Evolutionary conservation across 1,140 invertebrate species (phyloP).

Genomic region (Helicorthomorpha holstii): DNA sequence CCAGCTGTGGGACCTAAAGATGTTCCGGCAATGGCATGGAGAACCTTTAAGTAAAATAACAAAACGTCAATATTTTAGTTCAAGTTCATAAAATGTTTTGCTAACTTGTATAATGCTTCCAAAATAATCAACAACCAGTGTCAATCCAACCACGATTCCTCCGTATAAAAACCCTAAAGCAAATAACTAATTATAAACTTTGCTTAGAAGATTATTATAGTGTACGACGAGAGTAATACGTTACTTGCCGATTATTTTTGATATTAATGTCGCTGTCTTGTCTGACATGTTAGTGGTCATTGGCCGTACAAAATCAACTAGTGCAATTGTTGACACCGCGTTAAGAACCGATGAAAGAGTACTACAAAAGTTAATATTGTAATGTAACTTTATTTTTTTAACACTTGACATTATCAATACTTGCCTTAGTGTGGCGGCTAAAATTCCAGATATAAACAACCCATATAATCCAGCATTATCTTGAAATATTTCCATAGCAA

Average conservation of each 20-base stretch:
- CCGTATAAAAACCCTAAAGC: background rate
- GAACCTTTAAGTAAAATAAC: background rate
- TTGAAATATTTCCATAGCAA: background rate
- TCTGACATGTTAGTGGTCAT: background rate
- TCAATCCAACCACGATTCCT: background rate
- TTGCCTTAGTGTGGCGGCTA: background rate
- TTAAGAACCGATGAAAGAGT: background rate
- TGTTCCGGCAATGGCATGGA: background rate
- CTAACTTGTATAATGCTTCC: background rate
- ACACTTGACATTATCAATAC: no score
- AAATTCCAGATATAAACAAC: background rate
- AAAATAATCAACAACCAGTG: background rate
- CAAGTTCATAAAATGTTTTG: background rate
- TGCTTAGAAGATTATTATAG: background rate
- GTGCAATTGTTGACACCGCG: background rate
- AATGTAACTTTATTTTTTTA: no score
- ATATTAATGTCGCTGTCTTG: background rate
- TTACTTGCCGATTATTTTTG: background rate
- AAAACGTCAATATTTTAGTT: background rate
- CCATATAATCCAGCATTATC: background rate
- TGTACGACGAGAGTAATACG: background rate
- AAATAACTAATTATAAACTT: background rate
- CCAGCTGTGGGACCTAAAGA: background rate
- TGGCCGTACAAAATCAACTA: background rate
- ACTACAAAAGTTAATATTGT: no score